phyloP scores from a whole-genome alignment of 2,888 invertebrate genomes.

The Listrodromus nycthemerus region DNA sequence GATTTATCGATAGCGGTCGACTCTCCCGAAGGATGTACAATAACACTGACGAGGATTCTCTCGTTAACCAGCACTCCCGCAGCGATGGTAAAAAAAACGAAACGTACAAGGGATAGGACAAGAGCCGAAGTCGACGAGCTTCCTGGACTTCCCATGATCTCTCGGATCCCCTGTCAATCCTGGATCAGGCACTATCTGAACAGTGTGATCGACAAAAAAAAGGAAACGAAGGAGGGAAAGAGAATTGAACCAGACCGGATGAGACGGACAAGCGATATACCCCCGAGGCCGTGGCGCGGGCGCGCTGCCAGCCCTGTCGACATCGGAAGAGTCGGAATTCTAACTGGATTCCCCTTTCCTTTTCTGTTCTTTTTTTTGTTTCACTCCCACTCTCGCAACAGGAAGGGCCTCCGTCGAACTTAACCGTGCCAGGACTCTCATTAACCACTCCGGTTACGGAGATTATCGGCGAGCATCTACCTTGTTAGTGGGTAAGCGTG shows the following conservation, averaged over 20 bases:
- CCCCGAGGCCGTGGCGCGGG: constrained; percentile 4
- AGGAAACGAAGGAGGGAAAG: constrained; percentile 18
- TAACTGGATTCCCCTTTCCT: constrained; percentile 11
- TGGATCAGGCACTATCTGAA: constrained; percentile 51
- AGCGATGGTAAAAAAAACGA: constrained; percentile 16
- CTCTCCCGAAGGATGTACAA: constrained; percentile 8
- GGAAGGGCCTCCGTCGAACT: constrained; percentile 17
- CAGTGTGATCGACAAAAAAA: constrained; percentile 54
- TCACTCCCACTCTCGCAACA: constrained; percentile 11
- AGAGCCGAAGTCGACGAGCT: constrained; percentile 36
- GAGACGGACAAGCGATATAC: constrained; percentile 32
- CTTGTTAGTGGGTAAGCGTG: constrained; percentile 79
- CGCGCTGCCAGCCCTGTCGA: constrained; percentile 34
- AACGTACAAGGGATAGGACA: neutral
- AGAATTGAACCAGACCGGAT: constrained; percentile 32
- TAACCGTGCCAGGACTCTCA: constrained; percentile 65
- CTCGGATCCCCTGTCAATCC: constrained; percentile 41
- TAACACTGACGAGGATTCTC: constrained; percentile 37
- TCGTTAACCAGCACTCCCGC: constrained; percentile 33
- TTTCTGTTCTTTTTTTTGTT: constrained; percentile 14
- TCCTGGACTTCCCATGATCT: constrained; percentile 41
- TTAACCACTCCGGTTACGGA: constrained; percentile 69
- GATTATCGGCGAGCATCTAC: constrained; percentile 79
- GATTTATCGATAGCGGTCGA: constrained; percentile 25
- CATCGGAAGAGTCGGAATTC: constrained; percentile 47